phyloP scores from a whole-genome alignment of 2,113 vertebrate genomes.

The Brachyhypopomus occidentalis region DNA sequence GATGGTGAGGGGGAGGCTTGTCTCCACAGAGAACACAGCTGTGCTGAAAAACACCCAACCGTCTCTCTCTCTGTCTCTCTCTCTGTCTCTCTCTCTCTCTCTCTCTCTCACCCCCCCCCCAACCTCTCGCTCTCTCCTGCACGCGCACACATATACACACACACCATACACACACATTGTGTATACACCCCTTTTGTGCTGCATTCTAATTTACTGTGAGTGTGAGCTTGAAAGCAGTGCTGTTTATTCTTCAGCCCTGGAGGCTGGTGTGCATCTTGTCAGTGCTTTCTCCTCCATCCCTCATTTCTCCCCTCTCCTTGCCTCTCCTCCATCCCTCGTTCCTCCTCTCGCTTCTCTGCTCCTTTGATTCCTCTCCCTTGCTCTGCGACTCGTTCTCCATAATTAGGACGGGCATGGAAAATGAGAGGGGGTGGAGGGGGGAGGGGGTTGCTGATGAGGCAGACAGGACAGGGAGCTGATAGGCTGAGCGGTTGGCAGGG shows the following conservation, averaged over 20 bases:
- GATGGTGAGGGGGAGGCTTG: background rate
- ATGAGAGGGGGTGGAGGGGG: slow-evolving; percentile 13
- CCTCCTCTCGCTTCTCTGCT: slow-evolving; percentile 34
- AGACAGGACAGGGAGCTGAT: slow-evolving; percentile 41
- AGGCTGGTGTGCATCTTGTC: slow-evolving; percentile 55
- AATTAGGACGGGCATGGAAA: slow-evolving; percentile 61
- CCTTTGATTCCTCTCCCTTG: slow-evolving; percentile 53
- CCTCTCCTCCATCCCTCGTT: slow-evolving; percentile 34
- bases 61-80: slow-evolving; percentile 28
- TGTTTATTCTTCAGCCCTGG: slow-evolving; percentile 50
- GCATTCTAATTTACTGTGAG: slow-evolving; percentile 53
- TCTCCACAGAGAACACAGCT: slow-evolving; percentile 37
- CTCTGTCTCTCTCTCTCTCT: no score
- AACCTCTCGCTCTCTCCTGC: background rate
- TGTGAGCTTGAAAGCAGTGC: slow-evolving; percentile 50
- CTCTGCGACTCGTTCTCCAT: slow-evolving; percentile 55
- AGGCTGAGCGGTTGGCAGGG: slow-evolving; percentile 58
- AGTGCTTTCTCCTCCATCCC: background rate
- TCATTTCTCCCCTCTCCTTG: slow-evolving; percentile 22
- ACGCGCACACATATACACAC: background rate
- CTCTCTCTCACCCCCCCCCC: no score
- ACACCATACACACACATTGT: background rate
- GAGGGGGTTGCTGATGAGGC: slow-evolving; percentile 53
- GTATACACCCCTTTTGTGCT: slow-evolving; percentile 9
- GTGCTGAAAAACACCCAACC: slow-evolving; percentile 41